Percentiles rank a stretch among this genome's conserved stretches.
Evolutionary conservation across 2,888 invertebrate genomes (phyloP).

Genomic region (Noctua janthe): DNA sequence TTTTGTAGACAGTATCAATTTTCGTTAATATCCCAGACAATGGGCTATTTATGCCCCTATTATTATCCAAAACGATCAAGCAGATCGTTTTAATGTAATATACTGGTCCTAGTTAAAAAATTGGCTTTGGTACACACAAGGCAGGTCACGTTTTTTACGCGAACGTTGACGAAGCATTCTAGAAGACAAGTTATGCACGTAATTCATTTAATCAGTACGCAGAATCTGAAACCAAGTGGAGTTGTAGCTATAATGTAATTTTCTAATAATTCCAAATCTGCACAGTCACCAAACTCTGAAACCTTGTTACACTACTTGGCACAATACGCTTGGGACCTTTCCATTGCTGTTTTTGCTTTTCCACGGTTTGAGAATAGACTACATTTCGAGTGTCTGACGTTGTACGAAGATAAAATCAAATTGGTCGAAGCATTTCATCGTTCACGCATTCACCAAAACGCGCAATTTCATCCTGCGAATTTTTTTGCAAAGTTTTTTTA

Average conservation of each 20-base stretch:
- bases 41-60: slow-evolving; percentile 74
- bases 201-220: slow-evolving; percentile 59
- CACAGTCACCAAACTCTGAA: slow-evolving; percentile 39
- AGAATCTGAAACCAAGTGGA: slow-evolving; percentile 41
- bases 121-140: slow-evolving; percentile 46
- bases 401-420: slow-evolving; percentile 20
- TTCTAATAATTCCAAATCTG: slow-evolving; percentile 54
- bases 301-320: slow-evolving; percentile 17
- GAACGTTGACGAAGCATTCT: slow-evolving; percentile 65
- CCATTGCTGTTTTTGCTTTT: slow-evolving; percentile 29
- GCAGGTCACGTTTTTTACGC: slow-evolving; percentile 67
- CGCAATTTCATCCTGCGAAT: slow-evolving; percentile 68
- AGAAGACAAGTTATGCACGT: slow-evolving; percentile 52
- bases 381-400: slow-evolving; percentile 9
- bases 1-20: slow-evolving; percentile 72
- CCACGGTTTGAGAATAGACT: not conserved
- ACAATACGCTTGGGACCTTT: slow-evolving; percentile 10
- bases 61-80: slow-evolving; percentile 68
- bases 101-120: slow-evolving; percentile 55
- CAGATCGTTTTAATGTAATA: slow-evolving; percentile 71
- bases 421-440: slow-evolving; percentile 47
- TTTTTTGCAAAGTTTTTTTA: slow-evolving; percentile 72
- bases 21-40: slow-evolving; percentile 76
- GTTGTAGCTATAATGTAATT: slow-evolving; percentile 58
- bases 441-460: slow-evolving; percentile 67